phyloP scores from a whole-genome alignment of 2,113 vertebrate species.

The Malurus alboscapulatus region DNA sequence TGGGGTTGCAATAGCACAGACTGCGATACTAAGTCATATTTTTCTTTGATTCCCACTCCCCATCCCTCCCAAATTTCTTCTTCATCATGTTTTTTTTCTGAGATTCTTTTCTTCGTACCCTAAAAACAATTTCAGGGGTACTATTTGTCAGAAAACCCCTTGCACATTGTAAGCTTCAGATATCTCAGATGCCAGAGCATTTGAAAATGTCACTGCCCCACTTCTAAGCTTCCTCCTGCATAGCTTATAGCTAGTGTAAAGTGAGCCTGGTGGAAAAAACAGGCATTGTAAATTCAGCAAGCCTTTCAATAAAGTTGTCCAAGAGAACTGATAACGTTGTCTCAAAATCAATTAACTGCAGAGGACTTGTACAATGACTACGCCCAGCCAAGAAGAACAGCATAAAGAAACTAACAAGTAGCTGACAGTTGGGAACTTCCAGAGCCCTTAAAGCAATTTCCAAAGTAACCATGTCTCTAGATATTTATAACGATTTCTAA shows the following conservation, averaged over 20 bases:
- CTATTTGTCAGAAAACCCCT: background rate
- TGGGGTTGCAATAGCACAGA: background rate
- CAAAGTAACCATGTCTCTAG: background rate
- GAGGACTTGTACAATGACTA: background rate
- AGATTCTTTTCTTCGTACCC: background rate
- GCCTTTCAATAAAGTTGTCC: background rate
- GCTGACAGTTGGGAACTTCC: background rate
- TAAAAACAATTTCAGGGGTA: background rate
- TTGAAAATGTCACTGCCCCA: background rate
- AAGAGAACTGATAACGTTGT: background rate
- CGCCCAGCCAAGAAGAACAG: background rate
- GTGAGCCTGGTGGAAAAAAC: background rate
- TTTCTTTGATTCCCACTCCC: fast-evolving
- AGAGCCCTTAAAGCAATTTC: background rate
- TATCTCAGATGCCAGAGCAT: background rate
- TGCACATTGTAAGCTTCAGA: background rate
- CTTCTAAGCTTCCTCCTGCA: background rate
- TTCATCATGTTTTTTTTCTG: background rate
- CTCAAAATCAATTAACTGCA: background rate
- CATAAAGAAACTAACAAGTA: background rate
- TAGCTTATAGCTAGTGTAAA: background rate
- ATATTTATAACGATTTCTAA: background rate
- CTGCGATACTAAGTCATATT: background rate
- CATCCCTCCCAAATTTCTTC: background rate
- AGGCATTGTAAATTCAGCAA: background rate